These are phyloP conservation scores for Piprites chloris DNA, from an alignment of 2,113 vertebrate species.

Conservation along the genomic window DNA sequence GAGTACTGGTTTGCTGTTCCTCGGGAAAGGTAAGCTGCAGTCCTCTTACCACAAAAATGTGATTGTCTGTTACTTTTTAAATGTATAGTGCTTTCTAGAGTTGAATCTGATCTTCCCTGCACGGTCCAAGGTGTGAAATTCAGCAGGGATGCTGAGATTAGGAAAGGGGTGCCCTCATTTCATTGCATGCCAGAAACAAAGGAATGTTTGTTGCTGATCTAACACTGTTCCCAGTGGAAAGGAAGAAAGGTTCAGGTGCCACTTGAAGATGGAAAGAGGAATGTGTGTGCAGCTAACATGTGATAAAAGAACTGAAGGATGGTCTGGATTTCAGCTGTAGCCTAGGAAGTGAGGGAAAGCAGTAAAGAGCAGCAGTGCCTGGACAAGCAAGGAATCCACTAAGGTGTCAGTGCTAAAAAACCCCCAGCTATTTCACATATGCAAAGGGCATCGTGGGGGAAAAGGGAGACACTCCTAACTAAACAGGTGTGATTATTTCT, in stretches of 20 bases:
- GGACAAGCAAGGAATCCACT: neutral
- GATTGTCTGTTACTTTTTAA: neutral
- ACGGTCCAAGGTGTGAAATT: neutral
- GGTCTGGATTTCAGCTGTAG: neutral
- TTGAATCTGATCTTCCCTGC: neutral
- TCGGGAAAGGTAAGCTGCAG: slow-evolving; percentile 84
- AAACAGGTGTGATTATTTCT: neutral
- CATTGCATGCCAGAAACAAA: neutral
- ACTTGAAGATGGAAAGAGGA: neutral
- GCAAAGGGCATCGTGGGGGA: neutral
- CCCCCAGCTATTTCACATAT: neutral
- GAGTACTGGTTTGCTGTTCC: slow-evolving; percentile 99
- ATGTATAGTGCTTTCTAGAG: neutral
- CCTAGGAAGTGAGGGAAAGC: neutral
- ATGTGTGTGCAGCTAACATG: neutral
- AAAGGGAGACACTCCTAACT: neutral
- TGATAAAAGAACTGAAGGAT: neutral
- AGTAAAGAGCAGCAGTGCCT: neutral
- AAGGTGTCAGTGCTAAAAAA: neutral
- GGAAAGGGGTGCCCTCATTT: neutral
- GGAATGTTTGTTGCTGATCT: neutral
- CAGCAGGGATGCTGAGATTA: neutral
- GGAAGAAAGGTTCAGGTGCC: neutral
- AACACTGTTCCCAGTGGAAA: neutral
- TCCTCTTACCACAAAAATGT: neutral